Evolutionary conservation across 92 coral and sea anemone species (phyloP).

Genomic region (Chrysogorgia sp.): DNA sequence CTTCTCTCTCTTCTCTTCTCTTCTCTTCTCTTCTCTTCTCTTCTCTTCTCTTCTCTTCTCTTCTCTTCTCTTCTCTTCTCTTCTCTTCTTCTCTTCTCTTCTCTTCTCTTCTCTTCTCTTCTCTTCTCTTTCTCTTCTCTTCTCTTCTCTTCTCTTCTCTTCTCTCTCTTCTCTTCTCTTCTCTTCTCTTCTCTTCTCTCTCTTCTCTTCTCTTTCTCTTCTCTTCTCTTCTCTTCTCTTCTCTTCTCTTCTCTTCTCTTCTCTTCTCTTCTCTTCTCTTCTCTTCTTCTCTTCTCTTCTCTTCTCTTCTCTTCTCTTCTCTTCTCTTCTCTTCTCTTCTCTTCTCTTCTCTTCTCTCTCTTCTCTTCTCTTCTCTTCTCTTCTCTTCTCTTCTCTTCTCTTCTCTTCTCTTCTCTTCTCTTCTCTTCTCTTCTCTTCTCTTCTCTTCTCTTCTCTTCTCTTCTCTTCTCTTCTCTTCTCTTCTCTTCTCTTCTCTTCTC

Average conservation of each 20-base stretch:
- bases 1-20: background rate
- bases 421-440: background rate
- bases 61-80: background rate
- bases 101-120: background rate
- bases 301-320: background rate
- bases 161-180: background rate
- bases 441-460: background rate
- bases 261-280: background rate
- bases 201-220: too few species aligned
- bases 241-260: background rate
- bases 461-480: too few species aligned
- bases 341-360: background rate
- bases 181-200: background rate
- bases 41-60: background rate
- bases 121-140: background rate
- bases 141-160: background rate
- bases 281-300: background rate
- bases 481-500: background rate
- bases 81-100: background rate
- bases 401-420: background rate
- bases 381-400: background rate
- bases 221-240: background rate
- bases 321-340: background rate
- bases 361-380: background rate
- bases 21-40: background rate